phyloP scores from a whole-genome alignment of 2,888 invertebrate genomes.

The Rhagophthalmus giganteus region DNA sequence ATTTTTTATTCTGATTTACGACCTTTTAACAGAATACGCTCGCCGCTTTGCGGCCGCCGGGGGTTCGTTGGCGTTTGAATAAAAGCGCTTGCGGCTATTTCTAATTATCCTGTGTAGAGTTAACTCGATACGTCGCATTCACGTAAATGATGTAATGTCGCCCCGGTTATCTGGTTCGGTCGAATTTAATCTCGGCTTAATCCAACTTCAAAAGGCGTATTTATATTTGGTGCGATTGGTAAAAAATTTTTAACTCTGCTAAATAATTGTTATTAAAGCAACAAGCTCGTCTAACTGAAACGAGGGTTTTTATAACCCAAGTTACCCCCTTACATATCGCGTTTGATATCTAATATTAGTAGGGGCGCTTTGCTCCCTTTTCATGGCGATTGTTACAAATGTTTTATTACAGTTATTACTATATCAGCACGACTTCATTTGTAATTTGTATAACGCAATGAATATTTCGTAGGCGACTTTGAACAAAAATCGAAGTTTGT shows the following conservation, averaged over 20 bases:
- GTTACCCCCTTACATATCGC: constrained; percentile 41
- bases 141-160: constrained; percentile 12
- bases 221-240: not conserved
- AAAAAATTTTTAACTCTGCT: not conserved
- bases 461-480: not conserved
- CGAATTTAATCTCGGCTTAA: constrained; percentile 23
- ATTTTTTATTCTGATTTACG: constrained; percentile 21
- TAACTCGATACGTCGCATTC: constrained; percentile 24
- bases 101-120: constrained; percentile 31
- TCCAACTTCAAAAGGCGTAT: constrained; percentile 31
- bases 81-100: constrained; percentile 18
- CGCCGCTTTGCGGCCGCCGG: constrained; percentile 2
- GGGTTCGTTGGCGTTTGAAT: constrained; percentile 13
- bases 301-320: constrained; percentile 20
- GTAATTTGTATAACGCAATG: constrained; percentile 12
- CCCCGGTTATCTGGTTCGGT: not conserved
- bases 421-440: constrained; percentile 36
- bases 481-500: constrained; percentile 1
- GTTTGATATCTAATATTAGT: constrained; percentile 46
- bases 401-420: constrained; percentile 44
- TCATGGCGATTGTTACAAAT: constrained; percentile 38
- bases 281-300: not conserved
- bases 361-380: constrained; percentile 32
- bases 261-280: not conserved
- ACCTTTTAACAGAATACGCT: constrained; percentile 7